These are phyloP conservation scores for Spisula subtruncata DNA, from an alignment of 2,888 invertebrate genomes.

Conservation along the genomic window DNA sequence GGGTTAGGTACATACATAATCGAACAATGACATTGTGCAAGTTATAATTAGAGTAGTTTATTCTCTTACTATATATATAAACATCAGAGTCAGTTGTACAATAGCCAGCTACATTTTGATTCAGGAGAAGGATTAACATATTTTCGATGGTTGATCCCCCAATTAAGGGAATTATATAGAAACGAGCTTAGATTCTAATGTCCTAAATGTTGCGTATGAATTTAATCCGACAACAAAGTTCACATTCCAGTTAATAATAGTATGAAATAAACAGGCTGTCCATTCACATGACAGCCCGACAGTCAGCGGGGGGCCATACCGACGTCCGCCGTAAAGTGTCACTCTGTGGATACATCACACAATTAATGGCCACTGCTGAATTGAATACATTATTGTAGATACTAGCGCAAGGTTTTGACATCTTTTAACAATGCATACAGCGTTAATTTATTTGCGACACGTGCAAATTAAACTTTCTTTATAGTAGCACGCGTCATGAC, in stretches of 20 bases:
- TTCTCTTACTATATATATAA: slow-evolving; percentile 35
- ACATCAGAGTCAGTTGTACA: slow-evolving; percentile 41
- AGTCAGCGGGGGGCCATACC: slow-evolving; percentile 7
- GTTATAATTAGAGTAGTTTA: slow-evolving; percentile 41
- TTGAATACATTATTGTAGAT: not conserved
- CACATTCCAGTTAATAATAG: slow-evolving; percentile 48
- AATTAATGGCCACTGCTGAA: slow-evolving; percentile 14
- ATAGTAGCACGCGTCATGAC: not conserved
- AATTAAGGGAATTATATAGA: slow-evolving; percentile 56
- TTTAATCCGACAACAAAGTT: slow-evolving; percentile 45
- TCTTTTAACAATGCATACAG: slow-evolving; percentile 9
- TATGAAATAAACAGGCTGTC: slow-evolving; percentile 30
- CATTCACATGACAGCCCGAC: slow-evolving; percentile 28
- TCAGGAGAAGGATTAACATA: slow-evolving; percentile 58
- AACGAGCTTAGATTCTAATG: slow-evolving; percentile 46
- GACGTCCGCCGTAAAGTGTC: slow-evolving; percentile 3
- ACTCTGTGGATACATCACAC: not conserved
- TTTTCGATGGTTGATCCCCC: slow-evolving; percentile 58
- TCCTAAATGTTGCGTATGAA: slow-evolving; percentile 36
- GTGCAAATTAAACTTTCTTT: slow-evolving; percentile 21
- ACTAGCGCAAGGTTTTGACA: slow-evolving; percentile 15
- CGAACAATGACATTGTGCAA: slow-evolving; percentile 39
- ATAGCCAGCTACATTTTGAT: slow-evolving; percentile 33
- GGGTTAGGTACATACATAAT: slow-evolving; percentile 31
- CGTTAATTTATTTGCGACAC: slow-evolving; percentile 20